Conservation (phyloP, 2,797 vertebrate species). For the Rhinoraja longicauda region DNA sequence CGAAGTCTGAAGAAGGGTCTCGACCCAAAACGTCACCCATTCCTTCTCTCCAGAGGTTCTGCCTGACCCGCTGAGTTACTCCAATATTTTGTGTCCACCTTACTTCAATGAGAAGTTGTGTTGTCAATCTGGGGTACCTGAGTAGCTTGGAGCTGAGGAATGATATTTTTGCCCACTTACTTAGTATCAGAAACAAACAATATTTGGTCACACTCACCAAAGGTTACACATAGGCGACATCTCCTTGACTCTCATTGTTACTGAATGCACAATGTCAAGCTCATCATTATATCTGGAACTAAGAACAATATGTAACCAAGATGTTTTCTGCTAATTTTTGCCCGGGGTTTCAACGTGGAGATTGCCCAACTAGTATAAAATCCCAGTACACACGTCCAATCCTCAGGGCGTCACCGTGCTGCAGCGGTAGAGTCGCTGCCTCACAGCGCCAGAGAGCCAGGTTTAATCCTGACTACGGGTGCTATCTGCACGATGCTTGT, state of each 20-base stretch:
- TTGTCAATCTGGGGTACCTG: background rate
- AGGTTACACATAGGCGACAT: background rate
- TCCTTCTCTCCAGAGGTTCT: no score
- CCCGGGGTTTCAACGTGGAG: background rate
- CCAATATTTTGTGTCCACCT: no score
- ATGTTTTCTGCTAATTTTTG: background rate
- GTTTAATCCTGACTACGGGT: no score
- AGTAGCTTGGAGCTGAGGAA: background rate
- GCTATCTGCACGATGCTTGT: no score
- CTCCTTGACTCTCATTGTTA: background rate
- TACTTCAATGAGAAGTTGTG: no score
- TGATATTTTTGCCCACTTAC: background rate
- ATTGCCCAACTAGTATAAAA: background rate
- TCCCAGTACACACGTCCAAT: background rate
- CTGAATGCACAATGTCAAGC: background rate
- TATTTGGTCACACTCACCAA: background rate
- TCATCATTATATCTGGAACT: background rate
- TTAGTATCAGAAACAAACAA: background rate
- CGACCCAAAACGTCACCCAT: no score
- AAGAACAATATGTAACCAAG: background rate
- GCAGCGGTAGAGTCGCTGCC: no score
- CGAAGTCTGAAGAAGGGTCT: no score
- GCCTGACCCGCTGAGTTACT: no score
- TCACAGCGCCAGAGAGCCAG: no score
- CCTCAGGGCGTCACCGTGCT: no score